Base-by-base conservation (phyloP, 2,113 vertebrate genomes). In the Syngnathus typhle region DNA sequence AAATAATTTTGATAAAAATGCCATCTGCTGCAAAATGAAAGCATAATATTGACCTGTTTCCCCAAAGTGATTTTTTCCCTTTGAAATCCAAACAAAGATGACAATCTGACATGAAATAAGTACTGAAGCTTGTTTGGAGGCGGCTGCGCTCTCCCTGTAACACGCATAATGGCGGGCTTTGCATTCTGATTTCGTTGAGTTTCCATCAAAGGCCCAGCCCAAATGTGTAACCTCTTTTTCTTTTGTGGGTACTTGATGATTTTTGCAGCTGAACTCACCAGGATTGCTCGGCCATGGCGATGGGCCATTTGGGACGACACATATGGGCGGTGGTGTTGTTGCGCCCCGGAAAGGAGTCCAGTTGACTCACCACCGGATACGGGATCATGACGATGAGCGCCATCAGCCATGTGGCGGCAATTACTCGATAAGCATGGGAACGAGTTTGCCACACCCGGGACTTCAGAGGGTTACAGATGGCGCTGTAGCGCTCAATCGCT, bases 391-490 rank as follows among this genome's bases (percentile, higher is more conserved):
- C 91, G 73, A 96, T 62, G 1, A 93, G 90, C 0, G 96, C 94
- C 66, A 96, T 68, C 12, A 91, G 78, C 96, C 96, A 98, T 0
- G 95, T 98, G 47, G 91, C 85, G 0, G 91, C 86, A 10, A 98
- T 98, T 71, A 98, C 96, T 1, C 94, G 92, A 76, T 91, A 93
- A 5, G 96, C 95, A 0, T 98, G 96, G 19, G 96, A 98, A 15
- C 93, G 93, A 0, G 96, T 98, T 89, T 98, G 96, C 96, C 96
- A 98, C 46, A 91, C 93, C 0, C 96, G 91, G 0, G 96, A 96
- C 83, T 95, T 94, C 76, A 98, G 85, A 0, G 96, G 96, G 78
- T 95, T 94, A 81, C 96, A 98, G 89, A 98, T 98, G 83, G 96
- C 96, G 21, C 94, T 96, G 91, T 98, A 96, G 54, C 96, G 92